phyloP scores from a whole-genome alignment of 2,113 vertebrate species.

The Peucedramus taeniatus region DNA sequence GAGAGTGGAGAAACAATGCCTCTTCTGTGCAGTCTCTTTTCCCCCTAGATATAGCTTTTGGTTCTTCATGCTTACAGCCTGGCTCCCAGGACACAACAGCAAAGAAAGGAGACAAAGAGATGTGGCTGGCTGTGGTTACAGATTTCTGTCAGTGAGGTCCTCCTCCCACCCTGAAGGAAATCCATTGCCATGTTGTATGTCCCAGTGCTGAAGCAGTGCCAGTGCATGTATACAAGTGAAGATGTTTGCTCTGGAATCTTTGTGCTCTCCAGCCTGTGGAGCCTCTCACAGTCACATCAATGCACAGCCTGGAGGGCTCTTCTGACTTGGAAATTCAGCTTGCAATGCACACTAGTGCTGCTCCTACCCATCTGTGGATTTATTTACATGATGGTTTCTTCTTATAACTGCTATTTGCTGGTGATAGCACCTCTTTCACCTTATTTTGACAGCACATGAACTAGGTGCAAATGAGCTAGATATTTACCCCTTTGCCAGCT shows the following conservation, averaged over 20 bases:
- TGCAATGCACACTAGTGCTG: background rate
- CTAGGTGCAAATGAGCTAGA: background rate
- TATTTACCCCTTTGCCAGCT: background rate
- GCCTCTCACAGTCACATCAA: background rate
- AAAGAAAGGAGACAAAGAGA: background rate
- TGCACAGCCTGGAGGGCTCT: background rate
- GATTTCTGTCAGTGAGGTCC: background rate
- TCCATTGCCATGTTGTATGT: background rate
- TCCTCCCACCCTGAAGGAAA: background rate
- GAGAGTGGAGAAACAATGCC: background rate
- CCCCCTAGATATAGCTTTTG: background rate
- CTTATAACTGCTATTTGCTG: background rate
- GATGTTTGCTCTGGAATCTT: background rate
- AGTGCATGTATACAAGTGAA: rapidly evolving
- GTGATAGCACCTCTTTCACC: background rate
- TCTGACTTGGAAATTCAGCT: background rate
- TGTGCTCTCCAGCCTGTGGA: background rate
- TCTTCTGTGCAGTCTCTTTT: background rate
- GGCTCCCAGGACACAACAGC: background rate
- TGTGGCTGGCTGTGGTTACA: background rate
- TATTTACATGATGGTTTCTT: background rate
- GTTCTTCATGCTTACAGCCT: background rate
- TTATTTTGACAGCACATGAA: background rate
- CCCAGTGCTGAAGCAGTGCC: background rate
- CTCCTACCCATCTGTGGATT: background rate